Conservation (phyloP, 2,888 invertebrate species). For the Megaustenia siamemsis region DNA sequence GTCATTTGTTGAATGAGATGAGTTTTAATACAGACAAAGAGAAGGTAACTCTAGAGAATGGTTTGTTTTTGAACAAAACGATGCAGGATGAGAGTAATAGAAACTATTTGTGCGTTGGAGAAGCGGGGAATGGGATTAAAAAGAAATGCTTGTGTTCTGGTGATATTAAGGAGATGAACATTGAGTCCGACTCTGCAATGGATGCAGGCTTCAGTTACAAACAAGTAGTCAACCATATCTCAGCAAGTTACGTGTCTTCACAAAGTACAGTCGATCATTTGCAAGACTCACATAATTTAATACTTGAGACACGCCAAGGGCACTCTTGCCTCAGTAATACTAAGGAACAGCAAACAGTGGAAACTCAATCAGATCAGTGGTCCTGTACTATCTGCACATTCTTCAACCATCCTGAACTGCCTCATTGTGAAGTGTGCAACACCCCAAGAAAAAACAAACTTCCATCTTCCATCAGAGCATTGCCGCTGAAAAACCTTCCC, state of each 20-base stretch:
- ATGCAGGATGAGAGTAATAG: no score
- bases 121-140: background rate
- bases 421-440: constrained; percentile 75
- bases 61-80: no score
- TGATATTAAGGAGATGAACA: background rate
- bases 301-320: background rate
- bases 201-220: background rate
- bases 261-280: background rate
- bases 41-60: background rate
- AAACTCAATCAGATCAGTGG: constrained; percentile 61
- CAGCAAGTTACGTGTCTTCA: background rate
- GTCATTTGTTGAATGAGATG: background rate
- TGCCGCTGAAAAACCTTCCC: no score
- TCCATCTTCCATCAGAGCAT: background rate
- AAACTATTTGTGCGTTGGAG: background rate
- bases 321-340: background rate
- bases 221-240: background rate
- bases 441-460: constrained; percentile 61
- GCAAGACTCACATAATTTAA: no score
- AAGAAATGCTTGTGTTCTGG: background rate
- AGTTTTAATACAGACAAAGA: background rate
- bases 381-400: constrained; percentile 73
- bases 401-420: constrained; percentile 67
- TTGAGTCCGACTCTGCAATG: background rate
- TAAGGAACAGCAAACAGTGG: background rate